Percentiles rank a stretch among this genome's conserved stretches.
Evolutionary conservation across 2,113 vertebrate genomes (phyloP).

Genomic region (Carassius gibelio): DNA sequence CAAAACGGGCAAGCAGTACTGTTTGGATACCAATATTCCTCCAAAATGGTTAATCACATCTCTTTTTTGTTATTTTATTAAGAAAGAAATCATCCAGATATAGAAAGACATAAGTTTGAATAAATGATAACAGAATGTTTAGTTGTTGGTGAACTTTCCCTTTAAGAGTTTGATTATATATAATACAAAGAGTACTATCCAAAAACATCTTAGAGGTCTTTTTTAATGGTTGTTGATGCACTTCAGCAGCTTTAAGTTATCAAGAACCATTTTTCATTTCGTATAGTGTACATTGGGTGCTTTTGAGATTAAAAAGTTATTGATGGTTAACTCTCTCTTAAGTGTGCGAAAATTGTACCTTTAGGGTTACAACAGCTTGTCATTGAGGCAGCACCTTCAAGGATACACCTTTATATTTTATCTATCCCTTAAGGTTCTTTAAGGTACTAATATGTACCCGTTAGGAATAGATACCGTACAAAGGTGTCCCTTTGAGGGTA

Average conservation of each 20-base stretch:
- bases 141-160: neutral
- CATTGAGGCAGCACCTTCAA: conserved; percentile 4
- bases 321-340: neutral
- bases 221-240: conserved; percentile 10
- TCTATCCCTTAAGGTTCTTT: conserved; percentile 5
- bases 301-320: neutral
- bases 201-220: neutral
- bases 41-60: neutral
- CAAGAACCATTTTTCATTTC: conserved; percentile 1
- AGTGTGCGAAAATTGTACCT: neutral
- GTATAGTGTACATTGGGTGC: neutral
- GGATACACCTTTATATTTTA: neutral
- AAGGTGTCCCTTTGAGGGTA: conserved; percentile 3
- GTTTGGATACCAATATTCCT: neutral
- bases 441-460: neutral
- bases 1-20: neutral
- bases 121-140: neutral
- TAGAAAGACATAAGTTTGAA: neutral
- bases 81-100: neutral
- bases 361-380: conserved; percentile 15
- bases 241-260: neutral
- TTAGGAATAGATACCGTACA: neutral
- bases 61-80: neutral
- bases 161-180: neutral
- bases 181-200: no score